phyloP scores from a whole-genome alignment of 2,888 invertebrate genomes.

The Platycnemis pennipes region DNA sequence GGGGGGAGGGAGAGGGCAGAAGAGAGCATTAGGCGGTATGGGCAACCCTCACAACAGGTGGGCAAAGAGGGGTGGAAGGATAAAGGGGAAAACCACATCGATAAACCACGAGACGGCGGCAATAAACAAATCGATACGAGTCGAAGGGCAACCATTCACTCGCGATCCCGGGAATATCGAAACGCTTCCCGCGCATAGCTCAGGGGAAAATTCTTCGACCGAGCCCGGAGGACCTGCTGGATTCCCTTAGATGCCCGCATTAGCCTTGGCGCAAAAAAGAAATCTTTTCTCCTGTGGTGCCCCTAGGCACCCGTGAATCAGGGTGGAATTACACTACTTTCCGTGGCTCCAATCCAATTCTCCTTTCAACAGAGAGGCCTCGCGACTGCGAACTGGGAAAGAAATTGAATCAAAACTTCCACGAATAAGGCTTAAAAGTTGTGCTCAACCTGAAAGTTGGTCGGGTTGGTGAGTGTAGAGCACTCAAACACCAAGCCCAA shows the following conservation, averaged over 20 bases:
- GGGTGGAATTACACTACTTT: too few relatives aligned
- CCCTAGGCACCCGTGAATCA: too few relatives aligned
- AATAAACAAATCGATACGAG: slow-evolving; percentile 22
- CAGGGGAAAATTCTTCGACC: neutral
- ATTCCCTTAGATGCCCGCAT: neutral
- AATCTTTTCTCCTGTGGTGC: neutral
- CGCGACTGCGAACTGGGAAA: too few relatives aligned
- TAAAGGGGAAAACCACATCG: neutral
- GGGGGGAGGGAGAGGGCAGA: neutral
- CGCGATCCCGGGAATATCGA: neutral
- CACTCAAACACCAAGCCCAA: too few relatives aligned
- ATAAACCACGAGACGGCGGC: slow-evolving; percentile 11
- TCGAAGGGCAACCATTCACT: slow-evolving; percentile 16
- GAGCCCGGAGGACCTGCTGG: neutral
- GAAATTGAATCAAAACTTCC: too few relatives aligned
- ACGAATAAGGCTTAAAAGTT: too few relatives aligned
- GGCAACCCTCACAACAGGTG: slow-evolving; percentile 2
- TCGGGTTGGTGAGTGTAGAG: too few relatives aligned
- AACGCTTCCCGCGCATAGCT: neutral
- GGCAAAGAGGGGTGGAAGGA: neutral
- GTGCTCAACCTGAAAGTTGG: too few relatives aligned
- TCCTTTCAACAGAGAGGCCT: too few relatives aligned
- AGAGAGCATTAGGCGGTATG: neutral
- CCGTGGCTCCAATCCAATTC: neutral
- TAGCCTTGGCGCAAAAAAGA: neutral